Evolutionary conservation across 2,113 vertebrate species (phyloP).

Genomic region (Solenodon paradoxus): DNA sequence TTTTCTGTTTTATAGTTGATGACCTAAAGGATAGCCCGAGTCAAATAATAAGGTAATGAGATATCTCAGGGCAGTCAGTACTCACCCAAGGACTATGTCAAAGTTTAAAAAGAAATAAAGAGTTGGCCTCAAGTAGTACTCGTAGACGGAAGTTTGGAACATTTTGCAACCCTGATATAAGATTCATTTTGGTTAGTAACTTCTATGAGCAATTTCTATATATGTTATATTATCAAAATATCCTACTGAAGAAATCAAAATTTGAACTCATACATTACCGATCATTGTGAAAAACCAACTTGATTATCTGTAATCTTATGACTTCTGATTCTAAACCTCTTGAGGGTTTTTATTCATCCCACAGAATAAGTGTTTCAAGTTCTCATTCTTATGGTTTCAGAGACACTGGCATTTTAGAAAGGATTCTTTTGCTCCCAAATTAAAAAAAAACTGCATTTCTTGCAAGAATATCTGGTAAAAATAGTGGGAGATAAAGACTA

Average conservation of each 20-base stretch:
- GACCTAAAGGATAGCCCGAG: not conserved
- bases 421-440: not conserved
- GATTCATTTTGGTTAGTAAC: not conserved
- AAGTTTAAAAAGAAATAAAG: not conserved
- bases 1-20: not conserved
- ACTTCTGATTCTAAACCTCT: not conserved
- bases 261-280: not conserved
- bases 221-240: not conserved
- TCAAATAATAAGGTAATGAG: conserved; percentile 1
- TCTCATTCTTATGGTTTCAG: conserved; percentile 3
- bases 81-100: not conserved
- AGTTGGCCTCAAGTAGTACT: not conserved
- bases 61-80: not conserved
- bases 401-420: not conserved
- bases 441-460: conserved; percentile 21
- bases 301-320: not conserved
- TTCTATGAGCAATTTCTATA: not conserved
- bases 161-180: not conserved
- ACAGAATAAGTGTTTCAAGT: conserved; percentile 16
- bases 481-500: not conserved
- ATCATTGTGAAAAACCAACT: not conserved
- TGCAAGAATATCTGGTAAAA: not conserved
- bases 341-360: not conserved
- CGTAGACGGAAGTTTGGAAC: not conserved
- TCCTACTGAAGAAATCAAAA: not conserved